Evolutionary conservation across 2,797 vertebrate genomes (phyloP).

Genomic region (Chromis chromis): DNA sequence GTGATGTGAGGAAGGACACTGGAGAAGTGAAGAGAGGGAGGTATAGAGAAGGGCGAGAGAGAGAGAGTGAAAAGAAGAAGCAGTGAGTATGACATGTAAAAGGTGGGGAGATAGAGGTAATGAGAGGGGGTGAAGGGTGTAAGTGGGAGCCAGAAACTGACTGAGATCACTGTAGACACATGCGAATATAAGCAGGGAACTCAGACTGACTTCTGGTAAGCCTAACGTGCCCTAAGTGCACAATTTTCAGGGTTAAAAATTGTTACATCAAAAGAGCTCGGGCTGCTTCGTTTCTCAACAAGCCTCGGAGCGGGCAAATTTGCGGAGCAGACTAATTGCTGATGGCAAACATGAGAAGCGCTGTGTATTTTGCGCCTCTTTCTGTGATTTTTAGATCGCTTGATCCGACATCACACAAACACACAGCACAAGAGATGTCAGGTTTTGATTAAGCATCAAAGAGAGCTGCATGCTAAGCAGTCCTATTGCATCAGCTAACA

Average conservation of each 20-base stretch:
- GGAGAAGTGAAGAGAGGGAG: background rate
- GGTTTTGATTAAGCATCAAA: conserved; percentile 78
- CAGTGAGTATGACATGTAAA: conserved; percentile 42
- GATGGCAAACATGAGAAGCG: conserved; percentile 64
- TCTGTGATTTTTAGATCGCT: conserved; percentile 77
- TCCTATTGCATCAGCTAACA: conserved; percentile 67
- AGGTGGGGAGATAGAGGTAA: conserved; percentile 36
- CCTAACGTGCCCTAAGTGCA: conserved; percentile 51
- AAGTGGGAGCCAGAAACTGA: conserved; percentile 52
- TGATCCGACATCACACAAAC: conserved; percentile 82
- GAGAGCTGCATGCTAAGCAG: conserved; percentile 59
- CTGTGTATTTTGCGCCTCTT: conserved; percentile 63
- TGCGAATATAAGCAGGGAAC: conserved; percentile 50
- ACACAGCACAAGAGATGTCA: conserved; percentile 70
- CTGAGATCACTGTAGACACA: conserved; percentile 63
- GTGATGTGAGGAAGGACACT: conserved; percentile 13
- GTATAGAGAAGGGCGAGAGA: background rate
- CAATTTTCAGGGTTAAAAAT: conserved; percentile 66
- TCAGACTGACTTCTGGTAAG: conserved; percentile 61
- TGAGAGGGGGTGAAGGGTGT: conserved; percentile 28
- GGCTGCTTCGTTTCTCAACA: conserved; percentile 57
- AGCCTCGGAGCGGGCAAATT: conserved; percentile 54
- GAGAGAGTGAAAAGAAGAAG: conserved; percentile 37
- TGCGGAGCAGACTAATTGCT: conserved; percentile 65
- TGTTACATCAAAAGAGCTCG: conserved; percentile 63